Evolutionary conservation across 2,797 vertebrate species (phyloP).

Genomic region (Prunella strophiata): DNA sequence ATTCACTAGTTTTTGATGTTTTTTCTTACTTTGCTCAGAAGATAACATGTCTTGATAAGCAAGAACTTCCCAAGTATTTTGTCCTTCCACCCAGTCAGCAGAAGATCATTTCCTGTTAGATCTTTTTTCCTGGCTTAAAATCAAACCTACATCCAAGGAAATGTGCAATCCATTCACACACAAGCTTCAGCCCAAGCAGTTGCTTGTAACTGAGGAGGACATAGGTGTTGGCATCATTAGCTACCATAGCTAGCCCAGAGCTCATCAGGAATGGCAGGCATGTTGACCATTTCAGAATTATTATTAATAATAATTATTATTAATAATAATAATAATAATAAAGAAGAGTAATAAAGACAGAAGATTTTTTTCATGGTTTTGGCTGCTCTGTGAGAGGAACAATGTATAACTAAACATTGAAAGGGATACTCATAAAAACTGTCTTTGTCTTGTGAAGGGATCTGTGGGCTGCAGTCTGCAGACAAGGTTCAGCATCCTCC

Average conservation of each 20-base stretch:
- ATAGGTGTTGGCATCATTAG: not conserved
- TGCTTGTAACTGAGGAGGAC: not conserved
- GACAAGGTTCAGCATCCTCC: not conserved
- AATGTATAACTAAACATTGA: not conserved
- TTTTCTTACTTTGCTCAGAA: not conserved
- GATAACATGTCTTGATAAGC: not conserved
- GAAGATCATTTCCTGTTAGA: not conserved
- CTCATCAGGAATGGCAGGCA: not conserved
- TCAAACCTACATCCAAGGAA: not conserved
- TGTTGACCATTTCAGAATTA: not conserved
- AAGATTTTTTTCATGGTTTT: not conserved
- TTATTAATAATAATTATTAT: too few species aligned
- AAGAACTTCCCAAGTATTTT: not conserved
- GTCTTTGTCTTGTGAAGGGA: not conserved
- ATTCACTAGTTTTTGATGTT: not conserved
- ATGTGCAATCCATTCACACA: not conserved
- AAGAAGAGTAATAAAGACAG: too few species aligned
- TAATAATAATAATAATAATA: too few species aligned
- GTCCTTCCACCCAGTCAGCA: not conserved
- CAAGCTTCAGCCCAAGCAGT: not conserved
- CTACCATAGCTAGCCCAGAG: not conserved
- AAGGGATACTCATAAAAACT: not conserved
- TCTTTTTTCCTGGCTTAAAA: not conserved
- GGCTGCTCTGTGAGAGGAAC: not conserved
- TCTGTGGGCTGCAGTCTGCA: not conserved